phyloP scores from a whole-genome alignment of 2,113 vertebrate genomes.

The Pelmatolapia mariae region DNA sequence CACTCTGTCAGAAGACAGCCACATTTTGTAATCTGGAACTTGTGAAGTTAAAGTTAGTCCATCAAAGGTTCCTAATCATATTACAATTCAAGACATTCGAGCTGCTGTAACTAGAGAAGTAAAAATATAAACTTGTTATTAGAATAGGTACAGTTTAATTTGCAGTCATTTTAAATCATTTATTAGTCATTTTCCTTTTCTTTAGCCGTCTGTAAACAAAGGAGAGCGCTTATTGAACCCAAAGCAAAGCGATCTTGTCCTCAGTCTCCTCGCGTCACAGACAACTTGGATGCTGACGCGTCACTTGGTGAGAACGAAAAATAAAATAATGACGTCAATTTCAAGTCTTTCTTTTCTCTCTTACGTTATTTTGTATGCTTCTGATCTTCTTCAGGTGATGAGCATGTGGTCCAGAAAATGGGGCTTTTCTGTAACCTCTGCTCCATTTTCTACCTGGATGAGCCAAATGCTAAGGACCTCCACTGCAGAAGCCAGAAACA shows the following conservation, averaged over 20 bases:
- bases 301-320: slow-evolving; percentile 55
- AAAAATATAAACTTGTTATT: not conserved
- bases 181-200: not conserved
- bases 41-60: not conserved
- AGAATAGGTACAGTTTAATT: not conserved
- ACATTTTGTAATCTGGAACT: not conserved
- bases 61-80: not conserved
- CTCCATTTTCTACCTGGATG: slow-evolving; percentile 31
- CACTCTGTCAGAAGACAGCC: not conserved
- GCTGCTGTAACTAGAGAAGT: not conserved
- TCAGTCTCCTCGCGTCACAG: not conserved
- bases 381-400: slow-evolving; percentile 42
- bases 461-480: not conserved
- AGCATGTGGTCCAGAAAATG: slow-evolving; percentile 67
- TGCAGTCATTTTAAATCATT: not conserved
- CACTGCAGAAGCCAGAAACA: slow-evolving; percentile 51
- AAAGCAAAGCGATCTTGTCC: slow-evolving; percentile 42
- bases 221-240: not conserved
- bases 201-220: slow-evolving; percentile 26
- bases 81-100: not conserved
- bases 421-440: slow-evolving; percentile 73
- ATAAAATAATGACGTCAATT: not conserved
- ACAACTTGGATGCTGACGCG: slow-evolving; percentile 30
- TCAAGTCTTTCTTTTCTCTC: not conserved
- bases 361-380: not conserved